Conservation (phyloP, 1,140 invertebrate genomes). For the Apocrypta bakeri region DNA sequence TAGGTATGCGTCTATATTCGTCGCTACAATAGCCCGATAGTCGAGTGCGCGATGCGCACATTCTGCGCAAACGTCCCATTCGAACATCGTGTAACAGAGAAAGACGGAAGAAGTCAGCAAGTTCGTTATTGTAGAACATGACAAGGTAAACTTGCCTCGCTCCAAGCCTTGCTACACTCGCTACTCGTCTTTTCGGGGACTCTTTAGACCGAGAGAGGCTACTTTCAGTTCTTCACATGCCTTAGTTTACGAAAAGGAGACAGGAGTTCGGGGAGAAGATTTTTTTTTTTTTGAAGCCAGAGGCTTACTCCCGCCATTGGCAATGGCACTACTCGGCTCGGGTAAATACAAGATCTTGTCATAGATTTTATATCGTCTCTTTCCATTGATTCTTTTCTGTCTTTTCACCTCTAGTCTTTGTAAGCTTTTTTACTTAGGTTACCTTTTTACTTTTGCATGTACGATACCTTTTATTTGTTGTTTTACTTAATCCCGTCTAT, state of each 20-base stretch:
- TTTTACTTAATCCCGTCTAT: background rate
- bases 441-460: background rate
- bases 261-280: background rate
- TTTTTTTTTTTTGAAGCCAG: background rate
- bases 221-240: conserved; percentile 1
- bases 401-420: background rate
- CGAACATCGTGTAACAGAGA: background rate
- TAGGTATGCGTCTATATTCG: conserved; percentile 1
- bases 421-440: background rate
- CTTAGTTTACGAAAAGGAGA: conserved; percentile 1
- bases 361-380: too few species aligned
- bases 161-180: background rate
- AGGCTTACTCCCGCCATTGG: background rate
- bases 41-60: background rate
- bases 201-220: background rate
- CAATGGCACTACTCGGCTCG: background rate
- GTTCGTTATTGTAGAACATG: background rate
- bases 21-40: background rate
- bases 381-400: background rate
- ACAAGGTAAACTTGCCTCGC: background rate
- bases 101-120: background rate
- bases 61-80: background rate
- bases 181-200: background rate
- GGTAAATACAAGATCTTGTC: background rate
- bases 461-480: background rate